These are phyloP conservation scores for Agrilus planipennis DNA, from an alignment of 1,140 invertebrate species.

Conservation along the genomic window DNA sequence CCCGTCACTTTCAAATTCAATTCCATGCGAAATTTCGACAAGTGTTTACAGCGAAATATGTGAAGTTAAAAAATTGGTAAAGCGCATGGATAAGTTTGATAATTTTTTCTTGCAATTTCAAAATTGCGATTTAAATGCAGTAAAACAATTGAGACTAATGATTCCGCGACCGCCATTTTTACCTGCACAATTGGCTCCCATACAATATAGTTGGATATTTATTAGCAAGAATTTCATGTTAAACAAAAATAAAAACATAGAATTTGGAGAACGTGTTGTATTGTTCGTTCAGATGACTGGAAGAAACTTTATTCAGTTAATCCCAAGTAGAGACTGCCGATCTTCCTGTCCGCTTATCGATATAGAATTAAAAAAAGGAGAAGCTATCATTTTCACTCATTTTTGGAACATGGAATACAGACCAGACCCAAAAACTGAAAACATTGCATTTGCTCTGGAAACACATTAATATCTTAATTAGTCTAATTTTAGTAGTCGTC, in stretches of 20 bases:
- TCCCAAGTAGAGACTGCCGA: conserved; percentile 56
- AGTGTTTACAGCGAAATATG: conserved; percentile 13
- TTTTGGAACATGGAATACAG: conserved; percentile 69
- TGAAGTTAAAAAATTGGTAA: conserved; percentile 11
- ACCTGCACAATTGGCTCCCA: conserved; percentile 58
- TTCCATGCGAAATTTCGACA: conserved; percentile 23
- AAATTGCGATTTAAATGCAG: conserved; percentile 67
- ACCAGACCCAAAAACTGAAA: conserved; percentile 52
- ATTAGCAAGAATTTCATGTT: conserved; percentile 65
- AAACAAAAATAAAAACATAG: conserved; percentile 59
- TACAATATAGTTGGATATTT: conserved; percentile 69
- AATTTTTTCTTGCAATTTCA: conserved; percentile 78
- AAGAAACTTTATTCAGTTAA: conserved; percentile 48
- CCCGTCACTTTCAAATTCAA: conserved; percentile 11
- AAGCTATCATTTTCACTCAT: conserved; percentile 58
- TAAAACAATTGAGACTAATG: conserved; percentile 40
- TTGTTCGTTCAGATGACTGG: conserved; percentile 63
- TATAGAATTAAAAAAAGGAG: conserved; percentile 52
- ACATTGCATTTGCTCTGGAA: conserved; percentile 63
- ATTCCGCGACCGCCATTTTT: conserved; percentile 65
- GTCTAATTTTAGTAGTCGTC: no score
- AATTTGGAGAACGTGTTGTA: conserved; percentile 54
- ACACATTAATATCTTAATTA: conserved; percentile 41
- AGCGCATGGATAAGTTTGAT: conserved; percentile 27
- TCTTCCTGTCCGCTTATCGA: conserved; percentile 52